These are phyloP conservation scores for Brachyptera putata DNA, from an alignment of 2,888 invertebrate species.

Conservation along the genomic window DNA sequence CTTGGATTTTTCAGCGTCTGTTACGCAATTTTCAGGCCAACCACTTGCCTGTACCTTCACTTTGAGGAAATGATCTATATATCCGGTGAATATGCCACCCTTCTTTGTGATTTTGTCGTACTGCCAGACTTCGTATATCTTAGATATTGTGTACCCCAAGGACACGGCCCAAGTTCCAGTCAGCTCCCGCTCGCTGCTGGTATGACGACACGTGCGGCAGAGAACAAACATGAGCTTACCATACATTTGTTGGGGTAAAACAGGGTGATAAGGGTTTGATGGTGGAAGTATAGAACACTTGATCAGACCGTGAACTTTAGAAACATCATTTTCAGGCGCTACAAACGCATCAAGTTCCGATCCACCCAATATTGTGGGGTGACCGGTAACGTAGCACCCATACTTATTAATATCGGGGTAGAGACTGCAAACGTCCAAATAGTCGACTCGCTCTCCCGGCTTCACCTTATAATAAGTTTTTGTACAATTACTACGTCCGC, in stretches of 20 bases:
- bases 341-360: neutral
- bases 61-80: conserved; percentile 40
- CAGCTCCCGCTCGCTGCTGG: no score
- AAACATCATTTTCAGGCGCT: neutral
- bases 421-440: conserved; percentile 37
- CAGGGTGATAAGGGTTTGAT: conserved; percentile 17
- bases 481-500: conserved; percentile 36
- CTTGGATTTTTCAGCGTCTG: conserved; percentile 24
- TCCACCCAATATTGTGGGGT: conserved; percentile 34
- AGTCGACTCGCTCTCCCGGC: conserved; percentile 35
- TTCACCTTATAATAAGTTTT: conserved; percentile 33
- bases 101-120: neutral
- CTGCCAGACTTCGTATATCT: neutral
- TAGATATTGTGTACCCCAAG: neutral
- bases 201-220: neutral
- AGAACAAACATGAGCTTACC: neutral
- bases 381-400: conserved; percentile 37
- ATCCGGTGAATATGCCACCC: conserved; percentile 39
- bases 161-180: conserved; percentile 39
- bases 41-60: conserved; percentile 38
- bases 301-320: conserved; percentile 35
- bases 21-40: conserved; percentile 36
- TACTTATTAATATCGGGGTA: conserved; percentile 39
- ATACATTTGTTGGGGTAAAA: neutral
- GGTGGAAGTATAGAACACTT: conserved; percentile 36